A percentile compares a stretch with the other conserved stretches of the same genome.
Conservation (phyloP, 1,140 invertebrate genomes). For the Melitaea cinxia region DNA sequence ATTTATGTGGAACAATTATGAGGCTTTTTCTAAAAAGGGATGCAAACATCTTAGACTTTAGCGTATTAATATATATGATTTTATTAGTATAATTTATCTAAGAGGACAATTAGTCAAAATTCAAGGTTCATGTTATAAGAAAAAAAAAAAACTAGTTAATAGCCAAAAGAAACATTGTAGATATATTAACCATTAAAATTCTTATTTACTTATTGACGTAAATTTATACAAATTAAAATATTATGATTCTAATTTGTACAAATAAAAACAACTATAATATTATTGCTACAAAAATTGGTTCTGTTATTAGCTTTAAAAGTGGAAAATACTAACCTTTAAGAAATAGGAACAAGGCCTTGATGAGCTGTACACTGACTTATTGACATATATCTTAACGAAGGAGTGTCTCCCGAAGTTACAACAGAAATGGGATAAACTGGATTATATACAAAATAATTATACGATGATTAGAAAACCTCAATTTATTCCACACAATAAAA, state of each 20-base stretch:
- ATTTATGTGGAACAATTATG: no score
- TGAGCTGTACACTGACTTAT: conserved; percentile 78
- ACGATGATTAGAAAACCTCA: background rate
- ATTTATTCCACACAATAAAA: no score
- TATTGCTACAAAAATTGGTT: background rate
- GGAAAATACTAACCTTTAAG: conserved; percentile 81
- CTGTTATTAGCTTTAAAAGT: background rate
- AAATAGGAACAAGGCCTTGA: conserved; percentile 83
- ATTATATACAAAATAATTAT: conserved; percentile 60
- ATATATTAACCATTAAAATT: no score
- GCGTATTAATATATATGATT: no score
- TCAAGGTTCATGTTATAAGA: no score
- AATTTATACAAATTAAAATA: background rate
- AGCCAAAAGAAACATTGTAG: no score
- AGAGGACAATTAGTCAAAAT: no score
- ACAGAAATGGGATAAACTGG: conserved; percentile 79
- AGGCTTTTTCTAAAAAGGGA: no score
- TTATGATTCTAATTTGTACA: conserved; percentile 1
- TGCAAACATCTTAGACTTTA: no score
- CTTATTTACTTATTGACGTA: no score
- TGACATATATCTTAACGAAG: conserved; percentile 75
- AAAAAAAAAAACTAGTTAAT: no score
- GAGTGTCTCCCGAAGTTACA: conserved; percentile 80
- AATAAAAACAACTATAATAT: background rate
- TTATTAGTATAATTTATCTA: no score